Base-by-base conservation (phyloP, 2,113 vertebrate species). In the Chloroceryle aenea region DNA sequence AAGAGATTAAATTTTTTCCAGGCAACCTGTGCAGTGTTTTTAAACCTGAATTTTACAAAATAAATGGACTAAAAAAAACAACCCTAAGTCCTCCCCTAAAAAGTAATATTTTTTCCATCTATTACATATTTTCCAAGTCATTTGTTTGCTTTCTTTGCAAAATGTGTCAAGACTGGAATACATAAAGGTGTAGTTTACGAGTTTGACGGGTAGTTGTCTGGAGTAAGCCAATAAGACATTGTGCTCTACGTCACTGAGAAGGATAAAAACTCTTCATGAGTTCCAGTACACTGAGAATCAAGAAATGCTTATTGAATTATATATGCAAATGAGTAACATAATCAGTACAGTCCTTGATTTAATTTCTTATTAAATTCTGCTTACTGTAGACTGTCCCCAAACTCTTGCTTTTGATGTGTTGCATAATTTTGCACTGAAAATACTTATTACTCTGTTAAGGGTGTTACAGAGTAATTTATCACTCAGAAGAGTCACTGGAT, bases 301-400 rank as follows among this genome's bases (percentile, higher is more conserved):
- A 87, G 55, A 43, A 59, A 59, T 9, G 14, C 1, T 84, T 66
- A 71, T 9, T 80, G 50, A 90, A 81, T 95, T 85, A 94, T 36
- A 29, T 29, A 63, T n/a, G 62, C 10, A 96, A 89, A 81, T 73
- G 27, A 78, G 19, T n/a, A 90, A 32, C 25, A 84, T 77, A 56
- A 86, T 81, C 32, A 87, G 16, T 52, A 32, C 18, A 48, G 25
- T 40, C 40, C 14, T 61, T 75, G 36, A 79, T 87, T 87, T 87
- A 87, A 76, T 91, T 85, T 91, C 82, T 72, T 85, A 72, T 75
- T 87, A 87, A 91, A 61, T 86, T 87, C 52, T 91, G 38, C 77
- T 90, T 72, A 85, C 14, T 75, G 34, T 50, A 95, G 38, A 72
- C 14, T 61, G 40, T 53, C 30, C 40, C 22, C 58, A 87, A 82